Base-by-base conservation (phyloP, 1,140 invertebrate species). In the Leptinotarsa undecemlineata region DNA sequence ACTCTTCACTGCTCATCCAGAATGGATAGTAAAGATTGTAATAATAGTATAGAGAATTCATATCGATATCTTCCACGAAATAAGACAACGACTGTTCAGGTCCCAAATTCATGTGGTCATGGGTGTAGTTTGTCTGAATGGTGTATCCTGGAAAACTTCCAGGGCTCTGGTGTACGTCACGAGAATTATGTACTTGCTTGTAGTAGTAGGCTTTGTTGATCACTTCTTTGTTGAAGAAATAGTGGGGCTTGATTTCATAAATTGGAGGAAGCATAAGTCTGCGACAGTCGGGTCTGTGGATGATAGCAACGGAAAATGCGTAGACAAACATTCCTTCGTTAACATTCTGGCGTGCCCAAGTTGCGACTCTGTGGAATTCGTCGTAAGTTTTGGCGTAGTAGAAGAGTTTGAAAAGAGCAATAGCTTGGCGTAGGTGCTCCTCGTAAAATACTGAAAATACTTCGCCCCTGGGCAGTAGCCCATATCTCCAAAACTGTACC, bases 31-130 rank as follows among this genome's bases (percentile, higher is more conserved):
- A 88, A 33, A 92, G 76, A 71, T 90, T 87, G 63, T 88, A 86
- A 78, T 91, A 91, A 79, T 89, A 90, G 83, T 94, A 92, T 79
- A 90, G 91, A 2, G 88, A 82, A 80, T 93, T 92, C n/a, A 94
- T 85, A 74, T 89, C 90, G 71, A 90, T 85, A 83, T 94, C 93
- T 76, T 95, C 90, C 0, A 91, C 91, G 86, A 91, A 94, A 82
- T 95, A 94, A 21, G 87, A 86, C 20, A 95, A 67, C 68, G 88
- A 85, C 72, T 89, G 87, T 80, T 86, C 83, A 14, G 81, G 85
- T 67, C 87, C 73, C 88, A 83, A 60, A 42, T 82, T 82, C 68
- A 81, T 26, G 61, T 83, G 78, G 51, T 75, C 87, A 2, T 87
- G 83, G n/a, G 89, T 89, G 75, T 88, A 87, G 79, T 90, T 91